Base-by-base conservation (phyloP, 2,797 vertebrate species). In the Pitangus sulphuratus region DNA sequence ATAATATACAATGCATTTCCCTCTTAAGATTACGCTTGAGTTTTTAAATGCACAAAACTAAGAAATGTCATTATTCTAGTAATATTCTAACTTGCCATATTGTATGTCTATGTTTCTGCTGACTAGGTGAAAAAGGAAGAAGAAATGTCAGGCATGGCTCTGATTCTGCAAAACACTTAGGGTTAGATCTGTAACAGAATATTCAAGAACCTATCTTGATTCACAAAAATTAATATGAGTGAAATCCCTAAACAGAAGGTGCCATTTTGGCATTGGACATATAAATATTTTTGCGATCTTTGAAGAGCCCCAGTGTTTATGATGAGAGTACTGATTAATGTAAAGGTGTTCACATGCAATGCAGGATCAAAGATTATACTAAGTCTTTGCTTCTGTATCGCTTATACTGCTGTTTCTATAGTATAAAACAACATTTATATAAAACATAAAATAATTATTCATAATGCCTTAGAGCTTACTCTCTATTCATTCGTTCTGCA, bases 361-460 rank as follows among this genome's bases (percentile, higher is more conserved):
- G 45, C 82, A 81, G 56, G 12, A 77, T 40, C 37, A 61, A 72
- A 79, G 48, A 83, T 85, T 66, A 64, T 42, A 39, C 28, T 33
- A 48, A 28, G 26, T 65, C 61, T 89, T 89, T 64, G 30, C 72
- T 84, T 81, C 65, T 81, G 9, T 84, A 53, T 75, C 47, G 37
- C 39, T 78, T 81, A 75, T 42, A 54, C 39, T 83, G 47, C 31
- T 87, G 35, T 75, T 95, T 91, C 20, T n/a, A 84, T 91, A 86
- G n/a, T 44, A 66, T 45, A 71, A 80, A 85, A 60, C 33, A 82
- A 30, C 89, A 90, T 86, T 90, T 94, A 68, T 62, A 39, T 17
- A 86, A 79, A 81, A 17, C 37, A 69, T 93, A 79, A 96, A 81
- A 85, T 54, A 89, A 93, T 89, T 62, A 94, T 86, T 94, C 60